Evolutionary conservation across 2,797 vertebrate species (phyloP).

Genomic region (Neosalanx taihuensis): DNA sequence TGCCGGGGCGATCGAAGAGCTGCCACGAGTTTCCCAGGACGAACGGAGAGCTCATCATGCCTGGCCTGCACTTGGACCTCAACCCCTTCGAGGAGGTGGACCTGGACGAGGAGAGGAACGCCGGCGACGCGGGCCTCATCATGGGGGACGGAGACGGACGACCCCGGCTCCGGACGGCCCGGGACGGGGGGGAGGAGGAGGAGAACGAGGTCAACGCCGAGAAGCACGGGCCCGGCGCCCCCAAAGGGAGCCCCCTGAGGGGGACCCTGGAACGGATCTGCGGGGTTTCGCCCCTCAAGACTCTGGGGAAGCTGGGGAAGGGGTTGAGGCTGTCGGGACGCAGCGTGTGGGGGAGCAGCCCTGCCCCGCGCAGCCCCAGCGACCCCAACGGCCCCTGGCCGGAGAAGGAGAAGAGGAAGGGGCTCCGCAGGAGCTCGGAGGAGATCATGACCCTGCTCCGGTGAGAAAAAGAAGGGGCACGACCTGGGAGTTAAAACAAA

Average conservation of each 20-base stretch:
- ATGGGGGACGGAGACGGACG: conserved; percentile 60
- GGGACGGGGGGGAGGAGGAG: conserved; percentile 72
- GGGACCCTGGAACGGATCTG: conserved; percentile 77
- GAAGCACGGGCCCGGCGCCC: conserved; percentile 62
- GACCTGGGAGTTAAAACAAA: neutral
- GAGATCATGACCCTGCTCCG: conserved; percentile 82
- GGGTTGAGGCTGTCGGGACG: conserved; percentile 75
- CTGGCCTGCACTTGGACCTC: conserved; percentile 69
- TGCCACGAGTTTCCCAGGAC: conserved; percentile 66
- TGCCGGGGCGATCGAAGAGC: conserved; percentile 74
- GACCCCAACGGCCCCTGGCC: conserved; percentile 60
- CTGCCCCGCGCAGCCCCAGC: conserved; percentile 59
- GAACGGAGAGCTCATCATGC: conserved; percentile 72
- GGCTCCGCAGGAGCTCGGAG: conserved; percentile 80
- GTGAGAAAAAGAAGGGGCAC: conserved; percentile 41
- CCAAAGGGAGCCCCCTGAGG: conserved; percentile 68
- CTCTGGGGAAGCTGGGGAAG: conserved; percentile 77
- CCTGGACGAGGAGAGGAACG: conserved; percentile 60
- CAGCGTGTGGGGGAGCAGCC: conserved; percentile 67
- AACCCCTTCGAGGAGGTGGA: conserved; percentile 78
- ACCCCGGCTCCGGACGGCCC: conserved; percentile 54
- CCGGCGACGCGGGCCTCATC: conserved; percentile 63
- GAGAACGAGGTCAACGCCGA: conserved; percentile 75
- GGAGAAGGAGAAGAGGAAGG: conserved; percentile 70
- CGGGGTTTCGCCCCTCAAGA: conserved; percentile 76